A percentile compares a stretch with the other conserved stretches of the same genome.
These are phyloP conservation scores for Microchirus variegatus DNA, from an alignment of 2,797 vertebrate genomes.

Conservation along the genomic window DNA sequence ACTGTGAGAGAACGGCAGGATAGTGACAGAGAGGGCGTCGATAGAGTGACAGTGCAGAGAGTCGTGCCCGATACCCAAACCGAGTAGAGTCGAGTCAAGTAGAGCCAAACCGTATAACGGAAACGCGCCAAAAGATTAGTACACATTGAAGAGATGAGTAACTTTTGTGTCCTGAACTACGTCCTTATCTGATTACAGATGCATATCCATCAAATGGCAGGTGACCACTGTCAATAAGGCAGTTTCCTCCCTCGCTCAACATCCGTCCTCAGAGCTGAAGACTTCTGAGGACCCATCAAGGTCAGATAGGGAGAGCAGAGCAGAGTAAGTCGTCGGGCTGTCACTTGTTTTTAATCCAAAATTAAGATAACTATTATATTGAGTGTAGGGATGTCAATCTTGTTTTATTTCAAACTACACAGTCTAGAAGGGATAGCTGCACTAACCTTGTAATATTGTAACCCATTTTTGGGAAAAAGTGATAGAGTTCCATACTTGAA, in stretches of 20 bases:
- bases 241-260: constrained; percentile 41
- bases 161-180: constrained; percentile 1
- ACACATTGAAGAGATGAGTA: constrained; percentile 4
- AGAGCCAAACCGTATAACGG: neutral
- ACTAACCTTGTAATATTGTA: no score
- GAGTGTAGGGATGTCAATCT: constrained; percentile 20
- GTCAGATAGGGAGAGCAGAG: constrained; percentile 60
- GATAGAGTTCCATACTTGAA: no score
- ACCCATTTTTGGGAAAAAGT: no score
- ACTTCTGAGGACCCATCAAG: constrained; percentile 69
- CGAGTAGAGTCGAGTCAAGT: constrained; percentile 13
- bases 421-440: no score
- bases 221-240: constrained; percentile 56
- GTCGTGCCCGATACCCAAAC: constrained; percentile 11
- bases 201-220: constrained; percentile 34
- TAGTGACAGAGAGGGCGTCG: constrained; percentile 56
- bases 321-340: constrained; percentile 27
- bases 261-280: constrained; percentile 29
- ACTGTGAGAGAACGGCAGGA: constrained; percentile 77
- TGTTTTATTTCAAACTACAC: no score
- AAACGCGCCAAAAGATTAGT: constrained; percentile 25
- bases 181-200: constrained; percentile 14
- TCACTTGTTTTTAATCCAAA: neutral
- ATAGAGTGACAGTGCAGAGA: constrained; percentile 10
- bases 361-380: no score